Evolutionary conservation across 2,113 vertebrate species (phyloP), one percentile per base, ranked within the genome.

Genomic region (Phodopus roborovskii): DNA sequence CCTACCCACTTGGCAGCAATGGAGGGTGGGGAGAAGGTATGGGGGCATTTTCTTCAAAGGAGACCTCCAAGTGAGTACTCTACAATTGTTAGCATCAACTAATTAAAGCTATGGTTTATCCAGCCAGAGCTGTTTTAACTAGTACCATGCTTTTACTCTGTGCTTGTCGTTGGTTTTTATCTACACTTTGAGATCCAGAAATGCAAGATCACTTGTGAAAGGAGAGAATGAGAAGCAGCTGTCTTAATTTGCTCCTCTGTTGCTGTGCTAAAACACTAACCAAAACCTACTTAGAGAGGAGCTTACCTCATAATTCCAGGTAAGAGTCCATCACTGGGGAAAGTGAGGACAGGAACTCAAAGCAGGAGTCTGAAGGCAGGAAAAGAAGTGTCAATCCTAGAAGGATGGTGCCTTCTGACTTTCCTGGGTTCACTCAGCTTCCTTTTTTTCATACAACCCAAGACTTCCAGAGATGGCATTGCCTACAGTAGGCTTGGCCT

Each of bases 41-140:
- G 20, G 42, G 62, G 39, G 39, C 56, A 39, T 81, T 77, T 90
- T 79, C 92, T 90, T 96, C 90, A 96, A 96, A 96, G 75, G 24
- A 92, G 66, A 90, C 53, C 36, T 82, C 39, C 90, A 95, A 82
- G 81, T 94, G 88, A 88, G 91, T 36, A 10, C 53, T 93, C 85
- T 70, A 9, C 81, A 70, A 82, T 94, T 66, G 66, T 94, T 64
- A 94, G 19, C 71, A 50, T 26, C 0, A 0, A 68, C 62, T 95
- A 73, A 50, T 92, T 81, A 77, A 84, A 93, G 50, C 30, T 20
- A 13, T 4, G 36, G 19, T 33, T 42, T 93, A 74, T 74, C 82
- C 0, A 0, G 45, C n/a, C 78, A 58, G 58, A 94, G 13, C 71
- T 62, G 11, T 48, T 42, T 50, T 87, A 88, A 82, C 79, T 53